Evolutionary conservation across 2,888 invertebrate species (phyloP).

Genomic region (Thalpophila matura): DNA sequence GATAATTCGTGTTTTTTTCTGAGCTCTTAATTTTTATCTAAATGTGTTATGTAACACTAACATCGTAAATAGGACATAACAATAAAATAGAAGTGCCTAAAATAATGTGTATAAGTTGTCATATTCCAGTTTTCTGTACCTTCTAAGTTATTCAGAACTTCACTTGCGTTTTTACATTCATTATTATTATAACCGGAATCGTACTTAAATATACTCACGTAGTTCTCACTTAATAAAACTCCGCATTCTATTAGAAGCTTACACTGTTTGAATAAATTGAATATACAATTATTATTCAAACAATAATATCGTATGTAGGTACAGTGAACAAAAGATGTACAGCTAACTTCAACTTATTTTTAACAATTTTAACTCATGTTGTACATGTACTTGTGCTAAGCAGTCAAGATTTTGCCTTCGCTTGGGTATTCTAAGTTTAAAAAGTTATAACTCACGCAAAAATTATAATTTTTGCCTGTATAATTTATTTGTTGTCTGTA

Average conservation of each 20-base stretch:
- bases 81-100: too few relatives aligned
- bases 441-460: neutral
- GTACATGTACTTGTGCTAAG: neutral
- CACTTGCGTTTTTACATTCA: slow-evolving; percentile 1
- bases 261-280: slow-evolving; percentile 40
- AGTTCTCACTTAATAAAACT: slow-evolving; percentile 36
- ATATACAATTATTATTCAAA: slow-evolving; percentile 19
- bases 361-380: neutral
- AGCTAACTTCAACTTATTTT: neutral
- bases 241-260: slow-evolving; percentile 47
- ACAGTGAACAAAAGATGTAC: neutral
- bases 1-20: too few relatives aligned
- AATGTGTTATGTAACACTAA: too few relatives aligned
- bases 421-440: neutral
- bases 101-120: too few relatives aligned
- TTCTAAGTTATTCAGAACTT: slow-evolving; percentile 28
- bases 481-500: too few relatives aligned
- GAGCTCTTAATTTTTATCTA: too few relatives aligned
- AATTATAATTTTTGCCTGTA: neutral
- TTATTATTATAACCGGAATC: slow-evolving; percentile 36
- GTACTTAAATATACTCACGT: slow-evolving; percentile 46
- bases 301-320: slow-evolving; percentile 8
- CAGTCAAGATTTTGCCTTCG: neutral
- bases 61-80: too few relatives aligned
- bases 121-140: neutral